These are phyloP conservation scores for Cartodere bifasciata DNA, from an alignment of 2,888 invertebrate species.

Conservation along the genomic window DNA sequence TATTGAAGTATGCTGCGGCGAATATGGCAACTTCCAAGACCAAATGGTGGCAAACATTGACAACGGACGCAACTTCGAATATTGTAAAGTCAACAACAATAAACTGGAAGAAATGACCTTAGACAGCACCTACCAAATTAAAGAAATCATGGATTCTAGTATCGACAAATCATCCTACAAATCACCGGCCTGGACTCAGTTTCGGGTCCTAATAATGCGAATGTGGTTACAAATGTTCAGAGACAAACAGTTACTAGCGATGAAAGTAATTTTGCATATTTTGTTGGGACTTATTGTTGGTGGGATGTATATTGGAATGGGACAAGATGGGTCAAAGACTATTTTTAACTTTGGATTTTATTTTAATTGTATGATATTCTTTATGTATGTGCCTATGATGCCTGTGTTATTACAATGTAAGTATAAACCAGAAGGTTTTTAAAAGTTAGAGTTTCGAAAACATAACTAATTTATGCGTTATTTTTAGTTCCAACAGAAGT, in stretches of 20 bases:
- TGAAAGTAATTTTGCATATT: constrained; percentile 51
- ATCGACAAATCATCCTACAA: constrained; percentile 5
- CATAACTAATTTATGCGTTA: too few relatives aligned
- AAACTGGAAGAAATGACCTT: constrained; percentile 7
- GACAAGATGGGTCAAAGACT: constrained; percentile 69
- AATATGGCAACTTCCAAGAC: constrained; percentile 62
- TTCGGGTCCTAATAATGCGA: constrained; percentile 48
- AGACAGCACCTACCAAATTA: constrained; percentile 7
- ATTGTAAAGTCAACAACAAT: constrained; percentile 4
- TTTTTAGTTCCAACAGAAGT: constrained; percentile 67
- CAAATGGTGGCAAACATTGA: constrained; percentile 55
- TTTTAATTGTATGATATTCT: constrained; percentile 64
- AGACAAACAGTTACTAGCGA: constrained; percentile 38
- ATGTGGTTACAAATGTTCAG: constrained; percentile 66
- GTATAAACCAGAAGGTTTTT: constrained; percentile 26
- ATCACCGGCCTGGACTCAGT: constrained; percentile 43
- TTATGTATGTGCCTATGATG: constrained; percentile 73
- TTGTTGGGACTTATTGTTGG: constrained; percentile 59
- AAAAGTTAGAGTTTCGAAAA: too few relatives aligned
- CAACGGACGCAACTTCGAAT: constrained; percentile 40
- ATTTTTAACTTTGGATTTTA: constrained; percentile 77
- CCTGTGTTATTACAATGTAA: constrained; percentile 69
- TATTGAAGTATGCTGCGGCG: constrained; percentile 68
- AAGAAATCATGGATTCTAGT: constrained; percentile 1
- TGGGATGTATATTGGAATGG: constrained; percentile 56